Percentiles rank a stretch among this genome's conserved stretches.
phyloP scores from a whole-genome alignment of 2,888 invertebrate species.

The Idaea biselata region DNA sequence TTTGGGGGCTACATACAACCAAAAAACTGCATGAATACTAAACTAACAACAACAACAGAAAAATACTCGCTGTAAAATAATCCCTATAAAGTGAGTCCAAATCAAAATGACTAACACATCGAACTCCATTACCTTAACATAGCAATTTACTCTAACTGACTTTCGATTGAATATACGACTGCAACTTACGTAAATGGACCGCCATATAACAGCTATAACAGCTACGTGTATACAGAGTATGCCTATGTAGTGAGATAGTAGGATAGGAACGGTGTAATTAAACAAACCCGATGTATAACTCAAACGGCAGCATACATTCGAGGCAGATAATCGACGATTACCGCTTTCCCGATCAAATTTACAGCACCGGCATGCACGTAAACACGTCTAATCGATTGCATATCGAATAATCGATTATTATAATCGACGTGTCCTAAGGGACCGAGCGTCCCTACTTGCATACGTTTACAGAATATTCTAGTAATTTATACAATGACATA shows the following conservation, averaged over 20 bases:
- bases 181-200: not conserved
- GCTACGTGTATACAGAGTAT: not conserved
- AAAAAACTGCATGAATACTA: too few relatives aligned
- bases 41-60: too few relatives aligned
- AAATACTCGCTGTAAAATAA: too few relatives aligned
- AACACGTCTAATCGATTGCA: constrained; percentile 51
- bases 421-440: constrained; percentile 68
- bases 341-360: constrained; percentile 17
- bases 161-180: not conserved
- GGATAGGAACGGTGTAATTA: not conserved
- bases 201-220: not conserved
- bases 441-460: constrained; percentile 42
- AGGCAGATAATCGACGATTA: constrained; percentile 23
- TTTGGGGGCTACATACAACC: too few relatives aligned
- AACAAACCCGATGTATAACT: not conserved
- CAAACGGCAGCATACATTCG: constrained; percentile 19
- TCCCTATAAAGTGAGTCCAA: not conserved
- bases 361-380: constrained; percentile 33
- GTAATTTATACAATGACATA: constrained; percentile 76
- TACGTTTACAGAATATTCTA: constrained; percentile 61
- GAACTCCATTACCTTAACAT: not conserved
- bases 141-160: not conserved
- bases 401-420: constrained; percentile 56
- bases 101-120: not conserved
- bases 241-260: not conserved